Evolutionary conservation across 2,888 invertebrate genomes (phyloP).

Genomic region (Euclidia mi): DNA sequence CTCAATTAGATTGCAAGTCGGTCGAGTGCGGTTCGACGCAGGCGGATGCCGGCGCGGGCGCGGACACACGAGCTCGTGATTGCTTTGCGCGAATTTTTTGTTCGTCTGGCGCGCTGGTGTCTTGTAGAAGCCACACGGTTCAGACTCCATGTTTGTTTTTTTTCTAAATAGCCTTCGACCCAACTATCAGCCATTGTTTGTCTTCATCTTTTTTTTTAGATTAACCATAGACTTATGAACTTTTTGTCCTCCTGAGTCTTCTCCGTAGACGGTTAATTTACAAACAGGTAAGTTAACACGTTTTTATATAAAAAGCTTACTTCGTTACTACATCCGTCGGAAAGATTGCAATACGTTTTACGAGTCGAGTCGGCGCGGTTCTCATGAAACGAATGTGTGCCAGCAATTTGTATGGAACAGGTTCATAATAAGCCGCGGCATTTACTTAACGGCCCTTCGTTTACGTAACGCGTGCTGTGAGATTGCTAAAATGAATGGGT

Average conservation of each 20-base stretch:
- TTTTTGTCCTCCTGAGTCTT: slow-evolving; percentile 36
- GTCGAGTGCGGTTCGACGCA: slow-evolving; percentile 11
- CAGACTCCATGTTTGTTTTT: slow-evolving; percentile 68
- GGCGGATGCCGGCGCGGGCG: slow-evolving; percentile 18
- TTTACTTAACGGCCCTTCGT: slow-evolving; percentile 68
- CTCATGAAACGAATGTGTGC: slow-evolving; percentile 60
- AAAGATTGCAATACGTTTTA: slow-evolving; percentile 41
- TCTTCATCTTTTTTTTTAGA: slow-evolving; percentile 72
- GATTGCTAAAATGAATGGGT: slow-evolving; percentile 66
- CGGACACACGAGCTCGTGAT: slow-evolving; percentile 52
- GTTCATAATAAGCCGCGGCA: slow-evolving; percentile 61
- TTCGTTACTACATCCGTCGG: slow-evolving; percentile 24
- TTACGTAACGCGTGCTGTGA: slow-evolving; percentile 59
- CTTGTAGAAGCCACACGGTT: slow-evolving; percentile 65
- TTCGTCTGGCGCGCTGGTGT: slow-evolving; percentile 84
- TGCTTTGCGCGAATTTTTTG: slow-evolving; percentile 79
- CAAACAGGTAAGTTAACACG: slow-evolving; percentile 37
- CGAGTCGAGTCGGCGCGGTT: slow-evolving; percentile 29
- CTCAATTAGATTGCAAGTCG: slow-evolving; percentile 61
- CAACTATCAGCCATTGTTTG: slow-evolving; percentile 71
- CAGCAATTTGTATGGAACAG: slow-evolving; percentile 65
- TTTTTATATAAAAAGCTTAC: slow-evolving; percentile 21
- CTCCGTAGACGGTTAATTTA: slow-evolving; percentile 42
- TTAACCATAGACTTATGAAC: slow-evolving; percentile 55
- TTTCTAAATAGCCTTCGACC: slow-evolving; percentile 73